Evolutionary conservation across 2,113 vertebrate species (phyloP), one percentile per base, ranked within the genome.

Genomic region (Elgaria multicarinata): DNA sequence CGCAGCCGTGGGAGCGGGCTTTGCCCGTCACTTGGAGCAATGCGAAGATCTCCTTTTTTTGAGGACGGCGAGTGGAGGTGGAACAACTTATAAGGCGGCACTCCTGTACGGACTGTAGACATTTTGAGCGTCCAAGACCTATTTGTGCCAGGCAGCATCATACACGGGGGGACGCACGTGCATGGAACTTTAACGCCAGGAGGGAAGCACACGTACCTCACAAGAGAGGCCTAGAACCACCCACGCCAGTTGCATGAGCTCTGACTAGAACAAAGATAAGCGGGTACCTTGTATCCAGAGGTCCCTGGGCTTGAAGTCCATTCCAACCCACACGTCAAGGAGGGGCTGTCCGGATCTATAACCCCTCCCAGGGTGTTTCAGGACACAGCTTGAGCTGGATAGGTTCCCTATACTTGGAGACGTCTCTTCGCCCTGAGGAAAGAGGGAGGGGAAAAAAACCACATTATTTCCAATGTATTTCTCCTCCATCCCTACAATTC

Each of bases 201-300:
- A 66, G 31, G 28, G 46, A 53, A 22, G 20, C 7, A 2, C 22
- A 20, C 3, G 26, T 3, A 84, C 89, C 46, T 44, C 89, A 86
- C 69, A 74, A 46, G 64, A 46, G 64, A 86, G 53, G 88, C 36
- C 28, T 86, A 85, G 87, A 87, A 79, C 72, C 79, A 81, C 8
- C 10, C 9, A 26, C 26, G 12, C 6, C 13, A 3, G 2, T 31
- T 20, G 62, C 55, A 77, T 33, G 10, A n/a, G 33, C 83, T 75
- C 87, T 58, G 83, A 12, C n/a, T 12, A 64, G 64, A 90, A 76
- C 79, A 67, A 90, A 90, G 62, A 39, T n/a, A 87, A 94, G 33
- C 10, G 16, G 28, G 92, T 97, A 98, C 97, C 97, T 97, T 96
- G 94, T 88, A 94, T 79, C 90, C 93, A 95, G 95, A 96, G 95